A percentile compares a stretch with the other conserved stretches of the same genome.
Conservation (phyloP, 2,113 vertebrate species). For the Macquaria australasica region DNA sequence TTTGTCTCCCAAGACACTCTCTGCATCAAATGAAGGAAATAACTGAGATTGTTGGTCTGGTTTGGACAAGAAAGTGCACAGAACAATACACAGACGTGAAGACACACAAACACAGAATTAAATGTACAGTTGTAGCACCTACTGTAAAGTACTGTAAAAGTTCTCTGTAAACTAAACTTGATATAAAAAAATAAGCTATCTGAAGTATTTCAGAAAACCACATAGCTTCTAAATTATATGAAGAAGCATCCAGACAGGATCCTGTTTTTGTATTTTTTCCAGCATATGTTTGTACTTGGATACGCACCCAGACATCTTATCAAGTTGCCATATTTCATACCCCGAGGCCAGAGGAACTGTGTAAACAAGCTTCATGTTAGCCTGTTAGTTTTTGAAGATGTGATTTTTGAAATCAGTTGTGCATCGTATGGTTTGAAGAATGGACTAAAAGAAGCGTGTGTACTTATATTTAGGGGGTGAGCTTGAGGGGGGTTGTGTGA, state of each 20-base stretch:
- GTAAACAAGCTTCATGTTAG: constrained; percentile 48
- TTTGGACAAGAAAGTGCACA: constrained; percentile 6
- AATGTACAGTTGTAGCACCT: background rate
- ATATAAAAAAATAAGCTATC: constrained; percentile 14
- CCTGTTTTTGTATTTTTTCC: constrained; percentile 48
- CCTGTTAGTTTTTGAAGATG: constrained; percentile 56
- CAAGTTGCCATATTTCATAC: constrained; percentile 57
- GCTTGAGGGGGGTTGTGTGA: constrained; percentile 48
- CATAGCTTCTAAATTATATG: constrained; percentile 38
- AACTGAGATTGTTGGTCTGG: constrained; percentile 22
- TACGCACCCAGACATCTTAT: constrained; percentile 55
- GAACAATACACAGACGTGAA: background rate
- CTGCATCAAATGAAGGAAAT: constrained; percentile 42
- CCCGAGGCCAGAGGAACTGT: constrained; percentile 40
- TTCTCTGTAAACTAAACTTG: constrained; percentile 14
- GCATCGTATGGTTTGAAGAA: constrained; percentile 63
- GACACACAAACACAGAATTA: background rate
- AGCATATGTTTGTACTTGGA: constrained; percentile 60
- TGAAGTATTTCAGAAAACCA: constrained; percentile 35
- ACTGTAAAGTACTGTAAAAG: background rate
- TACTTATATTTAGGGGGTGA: constrained; percentile 69
- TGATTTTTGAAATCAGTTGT: constrained; percentile 52
- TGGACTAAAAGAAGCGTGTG: constrained; percentile 57
- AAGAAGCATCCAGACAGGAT: constrained; percentile 35
- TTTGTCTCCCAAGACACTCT: constrained; percentile 18